Base-by-base conservation (phyloP, 2,797 vertebrate species). In the Hypotaenidia okinawae region DNA sequence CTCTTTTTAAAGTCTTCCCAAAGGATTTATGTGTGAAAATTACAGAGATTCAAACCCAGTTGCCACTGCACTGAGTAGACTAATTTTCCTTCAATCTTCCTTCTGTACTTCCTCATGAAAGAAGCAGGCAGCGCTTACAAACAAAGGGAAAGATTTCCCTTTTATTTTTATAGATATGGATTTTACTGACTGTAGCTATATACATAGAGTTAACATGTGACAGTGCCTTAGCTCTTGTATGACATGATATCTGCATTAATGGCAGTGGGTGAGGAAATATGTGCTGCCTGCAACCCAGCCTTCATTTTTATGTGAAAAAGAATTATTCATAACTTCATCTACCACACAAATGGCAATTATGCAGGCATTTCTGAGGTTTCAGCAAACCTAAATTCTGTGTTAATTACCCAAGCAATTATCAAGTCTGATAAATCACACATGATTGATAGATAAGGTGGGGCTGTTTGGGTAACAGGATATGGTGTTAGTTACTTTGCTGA, bases 381-480 rank as follows among this genome's bases (percentile, higher is more conserved):
- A 83, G 94, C 94, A 94, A 97, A 95, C 84, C 90, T 87, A 97
- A 97, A 94, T 93, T 89, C 88, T 94, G 45, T 94, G 82, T 95
- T 97, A 97, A 97, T 98, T 97, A 98, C 94, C 94, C 89, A 94
- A 93, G 94, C 95, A 97, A 97, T 97, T 96, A 97, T 95, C 84
- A 95, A 93, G 93, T 96, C 95, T 97, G 95, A 98, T 97, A 97
- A 97, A 96, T 98, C 96, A 96, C 84, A 95, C 72, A 66, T 97
- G 97, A 97, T 96, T 96, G 97, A 97, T 97, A 96, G 95, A 92
- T 94, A 96, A 96, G 96, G 94, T 97, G 96, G 94, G 79, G 74
- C 90, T 97, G 85, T 97, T 97, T 98, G 89, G 88, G 85, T 92
- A 96, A 77, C 75, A 94, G 90, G 95, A 97, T 87, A 69, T 94